Base-by-base conservation (phyloP, 2,113 vertebrate species). In the Nothoprocta pentlandii region DNA sequence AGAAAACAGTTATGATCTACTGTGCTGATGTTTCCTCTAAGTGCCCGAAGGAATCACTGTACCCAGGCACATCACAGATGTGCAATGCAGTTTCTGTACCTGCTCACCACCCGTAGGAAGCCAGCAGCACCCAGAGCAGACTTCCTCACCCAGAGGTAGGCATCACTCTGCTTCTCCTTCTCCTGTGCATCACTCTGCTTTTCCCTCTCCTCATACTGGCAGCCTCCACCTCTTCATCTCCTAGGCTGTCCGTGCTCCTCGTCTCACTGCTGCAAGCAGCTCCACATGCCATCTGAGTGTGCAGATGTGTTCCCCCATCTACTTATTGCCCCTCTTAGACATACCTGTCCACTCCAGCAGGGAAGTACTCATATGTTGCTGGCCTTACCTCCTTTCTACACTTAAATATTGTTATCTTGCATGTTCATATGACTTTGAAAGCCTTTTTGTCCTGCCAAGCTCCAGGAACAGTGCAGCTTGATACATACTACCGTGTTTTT, bases 21-120 rank as follows among this genome's bases (percentile, higher is more conserved):
- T 0, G 3, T 69, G 69, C 58, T 81, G 54, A 58, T 6, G 0
- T 59, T 12, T 70, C 36, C 68, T n/a, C 16, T 0, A 2, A 21
- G 21, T 20, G 21, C 51, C 47, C 69, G 34, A 16, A 20, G 25
- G 58, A 76, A 2, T 34, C 13, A 19, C 0, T 63, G 59, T 9
- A 17, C 8, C 14, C 9, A 36, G 86, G 73, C 44, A 41, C 32
- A n/a, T 74, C 46, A 13, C 46, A 39, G 46, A 10, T 6, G 7
- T 22, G 28, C 49, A 36, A 46, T 86, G 59, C 61, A 41, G 1
- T 34, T 75, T 39, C 69, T 80, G 17, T 34, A 2, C n/a, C 44
- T 0, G 2, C 49, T 88, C 23, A 44, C 36, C 42, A 84, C 70
- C 34, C 39, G 15, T 28, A 67, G 75, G 14, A 47, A 7, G 41